Conservation (phyloP, 1,140 invertebrate species). For the Stratiolaelaps scimitus region DNA sequence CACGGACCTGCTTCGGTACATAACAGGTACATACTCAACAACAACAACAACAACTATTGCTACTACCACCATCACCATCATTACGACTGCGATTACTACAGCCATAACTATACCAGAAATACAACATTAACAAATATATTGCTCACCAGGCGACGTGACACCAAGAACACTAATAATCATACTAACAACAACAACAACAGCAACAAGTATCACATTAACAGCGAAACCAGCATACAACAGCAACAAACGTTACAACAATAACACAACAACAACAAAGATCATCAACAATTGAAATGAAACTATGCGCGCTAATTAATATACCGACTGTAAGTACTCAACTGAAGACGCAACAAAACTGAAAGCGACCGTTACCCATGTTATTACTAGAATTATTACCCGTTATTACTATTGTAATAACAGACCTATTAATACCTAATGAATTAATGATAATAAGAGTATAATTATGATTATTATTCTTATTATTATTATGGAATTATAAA, state of each 20-base stretch:
- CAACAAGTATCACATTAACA: background rate
- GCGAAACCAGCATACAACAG: background rate
- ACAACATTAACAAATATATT: constrained; percentile 2
- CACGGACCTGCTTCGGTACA: constrained; percentile 28
- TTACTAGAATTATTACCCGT: too few species aligned
- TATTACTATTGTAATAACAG: too few species aligned
- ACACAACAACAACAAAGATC: background rate
- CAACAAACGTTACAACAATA: background rate
- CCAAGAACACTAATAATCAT: too few species aligned
- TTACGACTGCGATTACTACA: background rate
- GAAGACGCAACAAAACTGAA: too few species aligned
- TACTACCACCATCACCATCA: background rate
- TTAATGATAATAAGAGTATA: too few species aligned
- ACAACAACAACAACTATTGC: background rate
- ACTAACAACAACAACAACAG: background rate
- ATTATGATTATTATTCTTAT: too few species aligned
- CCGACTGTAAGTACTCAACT: too few species aligned
- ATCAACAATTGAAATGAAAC: background rate
- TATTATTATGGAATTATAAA: too few species aligned
- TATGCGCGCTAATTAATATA: too few species aligned
- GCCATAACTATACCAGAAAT: background rate
- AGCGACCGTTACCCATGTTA: too few species aligned
- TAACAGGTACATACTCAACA: constrained; percentile 27
- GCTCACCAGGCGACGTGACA: too few species aligned
- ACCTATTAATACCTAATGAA: too few species aligned